Evolutionary conservation across 2,113 vertebrate species (phyloP), one percentile per base, ranked within the genome.

Genomic region (Aplodontia rufa): DNA sequence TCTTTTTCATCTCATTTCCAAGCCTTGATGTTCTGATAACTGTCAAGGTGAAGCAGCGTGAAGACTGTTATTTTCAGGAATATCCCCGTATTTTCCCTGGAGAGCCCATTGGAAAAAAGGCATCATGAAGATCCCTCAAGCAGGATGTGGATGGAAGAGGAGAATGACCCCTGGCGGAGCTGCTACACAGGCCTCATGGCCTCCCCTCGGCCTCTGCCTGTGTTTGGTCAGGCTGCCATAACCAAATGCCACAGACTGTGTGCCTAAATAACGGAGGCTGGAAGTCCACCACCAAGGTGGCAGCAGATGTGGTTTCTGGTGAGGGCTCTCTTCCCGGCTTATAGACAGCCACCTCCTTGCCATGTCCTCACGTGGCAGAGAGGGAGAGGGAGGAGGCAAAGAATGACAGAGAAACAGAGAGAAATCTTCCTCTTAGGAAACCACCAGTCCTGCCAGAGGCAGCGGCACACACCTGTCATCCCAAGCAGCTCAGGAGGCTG

Each of bases 141-240:
- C 28, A 51, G 37, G 42, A n/a, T 22, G 35, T 5, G 0, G 8
- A n/a, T 13, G 22, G 13, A 37, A 47, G 11, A 64, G 2, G 2
- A 3, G 9, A 22, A 60, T 5, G 47, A 22, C 6, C 42, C 2
- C 30, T 55, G 1, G 0, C 37, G 0, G 30, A 30, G 60, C 83
- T 16, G 20, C 28, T 40, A 2, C 11, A 22, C 6, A 7, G 30
- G 47, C 68, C 17, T 3, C 4, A 3, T 49, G 32, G 0, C 7
- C 53, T 9, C 42, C 58, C 32, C 49, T 30, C 66, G 1, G 0
- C 10, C 10, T 1, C 32, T 1, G 9, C 13, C 81, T 17, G 8
- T 8, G 35, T 30, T n/a, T 6, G 8, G 51, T 35, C 5, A 1
- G 30, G 28, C 1, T 1, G 1, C 49, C 3, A 2, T 13, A 26